phyloP scores from a whole-genome alignment of 2,797 vertebrate genomes.

The Falco peregrinus region DNA sequence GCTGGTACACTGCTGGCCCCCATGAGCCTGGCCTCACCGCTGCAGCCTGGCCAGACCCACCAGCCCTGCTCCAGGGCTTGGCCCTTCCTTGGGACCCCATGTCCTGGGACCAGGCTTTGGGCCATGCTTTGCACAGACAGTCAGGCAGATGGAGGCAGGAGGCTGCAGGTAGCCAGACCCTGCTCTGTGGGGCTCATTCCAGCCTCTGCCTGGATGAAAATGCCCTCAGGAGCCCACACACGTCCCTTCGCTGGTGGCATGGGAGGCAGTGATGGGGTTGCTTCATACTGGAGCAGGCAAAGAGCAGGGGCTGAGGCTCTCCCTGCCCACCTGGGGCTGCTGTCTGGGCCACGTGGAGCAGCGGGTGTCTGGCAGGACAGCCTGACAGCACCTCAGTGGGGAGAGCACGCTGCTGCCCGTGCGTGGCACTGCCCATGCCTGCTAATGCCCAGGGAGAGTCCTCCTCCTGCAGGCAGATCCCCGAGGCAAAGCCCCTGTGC shows the following conservation, averaged over 20 bases:
- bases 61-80: neutral
- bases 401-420: neutral
- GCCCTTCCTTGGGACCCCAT: neutral
- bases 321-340: neutral
- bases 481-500: neutral
- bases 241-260: rapidly evolving
- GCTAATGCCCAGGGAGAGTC: neutral
- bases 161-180: no score
- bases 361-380: neutral
- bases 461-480: neutral
- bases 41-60: no score
- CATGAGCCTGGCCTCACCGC: neutral
- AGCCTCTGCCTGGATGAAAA: neutral
- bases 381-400: neutral
- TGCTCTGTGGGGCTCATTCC: neutral
- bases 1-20: neutral
- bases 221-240: rapidly evolving
- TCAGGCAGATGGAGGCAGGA: neutral
- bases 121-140: neutral
- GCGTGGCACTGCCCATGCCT: neutral
- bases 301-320: neutral
- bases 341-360: neutral
- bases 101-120: rapidly evolving
- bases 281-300: neutral
- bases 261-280: no score